A percentile compares a stretch with the other conserved stretches of the same genome.
These are phyloP conservation scores for Scrobipalpa atriplicella DNA, from an alignment of 2,888 invertebrate species.

Conservation along the genomic window DNA sequence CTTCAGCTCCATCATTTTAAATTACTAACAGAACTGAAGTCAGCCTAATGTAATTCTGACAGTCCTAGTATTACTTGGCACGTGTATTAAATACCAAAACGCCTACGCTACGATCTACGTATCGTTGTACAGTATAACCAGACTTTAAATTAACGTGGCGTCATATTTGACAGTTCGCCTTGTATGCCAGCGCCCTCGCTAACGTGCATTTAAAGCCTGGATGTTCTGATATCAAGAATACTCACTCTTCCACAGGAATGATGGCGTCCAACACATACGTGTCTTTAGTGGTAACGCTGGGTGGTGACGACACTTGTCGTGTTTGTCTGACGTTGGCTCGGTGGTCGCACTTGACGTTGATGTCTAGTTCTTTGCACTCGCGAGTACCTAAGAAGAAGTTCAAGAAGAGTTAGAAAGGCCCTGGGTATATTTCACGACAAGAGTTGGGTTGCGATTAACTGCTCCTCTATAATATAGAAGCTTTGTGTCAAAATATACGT, in stretches of 20 bases:
- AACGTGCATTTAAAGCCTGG: no score
- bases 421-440: no score
- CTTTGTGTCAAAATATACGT: slow-evolving; percentile 31
- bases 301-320: slow-evolving; percentile 81
- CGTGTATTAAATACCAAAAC: neutral
- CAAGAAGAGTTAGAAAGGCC: no score
- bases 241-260: slow-evolving; percentile 94
- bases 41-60: neutral
- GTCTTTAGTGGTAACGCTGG: slow-evolving; percentile 86
- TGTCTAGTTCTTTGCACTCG: slow-evolving; percentile 94
- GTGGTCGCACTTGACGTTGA: slow-evolving; percentile 96
- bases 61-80: neutral
- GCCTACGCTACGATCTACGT: neutral
- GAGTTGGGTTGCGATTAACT: no score
- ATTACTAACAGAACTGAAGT: slow-evolving; percentile 2
- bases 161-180: no score
- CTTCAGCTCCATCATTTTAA: neutral
- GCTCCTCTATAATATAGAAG: no score
- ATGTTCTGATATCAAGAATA: slow-evolving; percentile 41
- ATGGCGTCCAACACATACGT: slow-evolving; percentile 92
- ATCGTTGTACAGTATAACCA: no score
- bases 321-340: slow-evolving; percentile 85
- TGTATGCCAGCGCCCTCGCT: no score
- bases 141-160: no score
- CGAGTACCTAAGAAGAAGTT: slow-evolving; percentile 80